Percentiles rank a stretch among this genome's conserved stretches.
Evolutionary conservation across 1,140 invertebrate species (phyloP).

Genomic region (Triops cancriformis): DNA sequence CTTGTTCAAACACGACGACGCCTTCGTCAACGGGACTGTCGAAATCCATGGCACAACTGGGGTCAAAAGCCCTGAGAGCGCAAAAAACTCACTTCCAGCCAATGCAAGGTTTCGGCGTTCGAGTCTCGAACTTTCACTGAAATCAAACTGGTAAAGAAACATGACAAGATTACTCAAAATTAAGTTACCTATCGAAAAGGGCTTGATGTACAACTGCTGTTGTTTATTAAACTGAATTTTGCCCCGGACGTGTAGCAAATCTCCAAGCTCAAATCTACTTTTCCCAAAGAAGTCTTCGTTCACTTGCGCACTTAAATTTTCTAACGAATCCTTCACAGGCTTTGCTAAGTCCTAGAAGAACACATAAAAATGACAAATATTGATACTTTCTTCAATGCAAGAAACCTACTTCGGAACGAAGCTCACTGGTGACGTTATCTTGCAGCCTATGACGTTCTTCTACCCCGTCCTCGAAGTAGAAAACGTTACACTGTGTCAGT

Average conservation of each 20-base stretch:
- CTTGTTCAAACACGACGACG: conserved; percentile 24
- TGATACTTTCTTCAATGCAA: background rate
- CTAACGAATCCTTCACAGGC: background rate
- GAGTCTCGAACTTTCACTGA: background rate
- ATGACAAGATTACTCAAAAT: background rate
- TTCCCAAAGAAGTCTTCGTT: background rate
- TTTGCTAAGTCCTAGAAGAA: background rate
- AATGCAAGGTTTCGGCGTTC: background rate
- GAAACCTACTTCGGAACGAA: background rate
- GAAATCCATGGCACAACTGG: background rate
- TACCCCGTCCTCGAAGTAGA: background rate
- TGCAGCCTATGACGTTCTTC: background rate
- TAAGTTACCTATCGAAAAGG: background rate
- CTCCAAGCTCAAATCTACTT: background rate
- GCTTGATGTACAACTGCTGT: background rate
- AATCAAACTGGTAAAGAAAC: background rate
- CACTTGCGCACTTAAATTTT: background rate
- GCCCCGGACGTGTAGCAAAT: background rate
- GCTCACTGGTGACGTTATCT: background rate
- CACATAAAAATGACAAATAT: background rate
- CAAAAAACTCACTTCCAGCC: background rate
- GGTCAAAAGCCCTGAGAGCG: background rate
- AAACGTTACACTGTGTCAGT: background rate
- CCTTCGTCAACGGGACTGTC: background rate
- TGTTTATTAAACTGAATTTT: background rate